Evolutionary conservation across 2,888 invertebrate genomes (phyloP).

Genomic region (Spicauda simplicius): DNA sequence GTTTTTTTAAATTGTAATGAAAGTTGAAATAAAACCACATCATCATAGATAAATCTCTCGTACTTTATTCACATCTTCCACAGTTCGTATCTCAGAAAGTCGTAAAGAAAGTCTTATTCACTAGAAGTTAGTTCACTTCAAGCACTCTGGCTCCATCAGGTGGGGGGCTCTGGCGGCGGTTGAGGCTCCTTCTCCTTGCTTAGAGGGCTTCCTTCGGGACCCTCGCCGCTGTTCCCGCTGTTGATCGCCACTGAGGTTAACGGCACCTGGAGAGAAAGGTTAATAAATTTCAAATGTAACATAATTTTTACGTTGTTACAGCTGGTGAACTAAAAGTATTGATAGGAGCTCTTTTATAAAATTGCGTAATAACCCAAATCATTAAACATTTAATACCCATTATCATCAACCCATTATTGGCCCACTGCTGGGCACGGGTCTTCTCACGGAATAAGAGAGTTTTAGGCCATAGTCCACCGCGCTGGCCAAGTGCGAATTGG

Average conservation of each 20-base stretch:
- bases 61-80: slow-evolving; percentile 21
- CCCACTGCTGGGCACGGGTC: too few relatives aligned
- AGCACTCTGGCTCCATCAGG: slow-evolving; percentile 56
- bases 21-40: not conserved
- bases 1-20: too few relatives aligned
- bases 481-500: too few relatives aligned
- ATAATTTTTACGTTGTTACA: too few relatives aligned
- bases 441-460: too few relatives aligned
- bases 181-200: slow-evolving; percentile 58
- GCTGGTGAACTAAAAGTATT: too few relatives aligned
- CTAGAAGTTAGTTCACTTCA: slow-evolving; percentile 32
- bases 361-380: too few relatives aligned
- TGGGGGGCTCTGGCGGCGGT: slow-evolving; percentile 59
- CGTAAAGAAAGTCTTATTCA: slow-evolving; percentile 11
- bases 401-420: too few relatives aligned
- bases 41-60: slow-evolving; percentile 10
- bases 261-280: slow-evolving; percentile 64
- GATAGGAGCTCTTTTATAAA: too few relatives aligned
- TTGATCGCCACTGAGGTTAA: slow-evolving; percentile 72
- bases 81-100: slow-evolving; percentile 15
- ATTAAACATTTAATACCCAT: too few relatives aligned
- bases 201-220: slow-evolving; percentile 65
- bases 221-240: slow-evolving; percentile 69
- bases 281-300: not conserved
- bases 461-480: too few relatives aligned